Conservation (phyloP, 2,113 vertebrate genomes). For the Monarcha castaneiventris region DNA sequence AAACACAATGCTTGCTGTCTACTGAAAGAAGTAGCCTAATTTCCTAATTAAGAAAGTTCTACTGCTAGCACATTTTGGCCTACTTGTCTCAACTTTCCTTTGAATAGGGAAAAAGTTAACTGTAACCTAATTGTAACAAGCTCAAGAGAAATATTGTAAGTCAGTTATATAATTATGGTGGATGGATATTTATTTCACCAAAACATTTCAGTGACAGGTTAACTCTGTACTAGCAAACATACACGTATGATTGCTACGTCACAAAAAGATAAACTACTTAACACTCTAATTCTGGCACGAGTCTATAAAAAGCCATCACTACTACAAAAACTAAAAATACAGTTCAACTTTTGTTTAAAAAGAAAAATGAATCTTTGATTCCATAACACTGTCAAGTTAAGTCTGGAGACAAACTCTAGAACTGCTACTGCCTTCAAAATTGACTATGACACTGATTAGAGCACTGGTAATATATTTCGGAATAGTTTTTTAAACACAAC, state of each 20-base stretch:
- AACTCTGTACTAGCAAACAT: not conserved
- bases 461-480: not conserved
- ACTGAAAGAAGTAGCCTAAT: constrained; percentile 32
- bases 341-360: not conserved
- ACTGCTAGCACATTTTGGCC: constrained; percentile 64
- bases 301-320: not conserved
- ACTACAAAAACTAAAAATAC: not conserved
- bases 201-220: not conserved
- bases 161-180: constrained; percentile 33
- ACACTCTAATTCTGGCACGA: not conserved
- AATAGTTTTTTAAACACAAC: not conserved
- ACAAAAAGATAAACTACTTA: not conserved
- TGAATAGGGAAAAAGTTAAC: constrained; percentile 44
- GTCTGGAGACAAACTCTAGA: not conserved
- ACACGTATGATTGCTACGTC: not conserved
- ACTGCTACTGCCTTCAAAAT: not conserved
- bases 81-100: constrained; percentile 53
- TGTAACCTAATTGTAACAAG: constrained; percentile 62
- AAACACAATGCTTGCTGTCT: not conserved
- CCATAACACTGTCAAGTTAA: not conserved
- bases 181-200: not conserved
- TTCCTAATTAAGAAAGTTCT: constrained; percentile 41
- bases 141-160: constrained; percentile 24
- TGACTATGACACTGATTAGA: not conserved
- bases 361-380: not conserved